Evolutionary conservation across 2,797 vertebrate species (phyloP).

Genomic region (Sebastes miniatus): DNA sequence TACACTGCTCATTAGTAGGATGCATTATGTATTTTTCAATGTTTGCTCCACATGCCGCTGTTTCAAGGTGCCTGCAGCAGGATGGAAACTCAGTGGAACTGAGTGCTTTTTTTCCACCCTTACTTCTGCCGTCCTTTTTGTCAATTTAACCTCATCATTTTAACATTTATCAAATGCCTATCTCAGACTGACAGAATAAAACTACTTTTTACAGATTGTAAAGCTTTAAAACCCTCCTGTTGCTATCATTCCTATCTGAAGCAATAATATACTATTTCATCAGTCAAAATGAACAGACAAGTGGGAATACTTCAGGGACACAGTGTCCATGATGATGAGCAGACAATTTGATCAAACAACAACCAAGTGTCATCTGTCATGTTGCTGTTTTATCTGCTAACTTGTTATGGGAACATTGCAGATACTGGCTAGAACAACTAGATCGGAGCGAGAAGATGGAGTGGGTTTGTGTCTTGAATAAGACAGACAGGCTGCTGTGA

Average conservation of each 20-base stretch:
- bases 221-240: neutral
- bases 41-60: neutral
- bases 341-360: neutral
- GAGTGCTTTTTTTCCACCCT: neutral
- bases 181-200: neutral
- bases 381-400: neutral
- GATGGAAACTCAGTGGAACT: neutral
- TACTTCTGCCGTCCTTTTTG: neutral
- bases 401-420: neutral
- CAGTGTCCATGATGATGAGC: neutral
- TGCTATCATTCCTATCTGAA: neutral
- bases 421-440: neutral
- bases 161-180: neutral
- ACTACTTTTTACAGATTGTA: neutral
- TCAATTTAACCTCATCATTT: neutral
- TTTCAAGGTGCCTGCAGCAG: neutral
- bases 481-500: neutral
- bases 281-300: neutral
- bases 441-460: neutral
- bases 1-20: conserved; percentile 8
- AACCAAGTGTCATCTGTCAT: neutral
- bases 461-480: neutral
- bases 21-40: conserved; percentile 2
- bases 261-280: neutral
- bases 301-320: neutral